These are phyloP conservation scores for Prinia subflava DNA, from an alignment of 2,113 vertebrate genomes.

Conservation along the genomic window DNA sequence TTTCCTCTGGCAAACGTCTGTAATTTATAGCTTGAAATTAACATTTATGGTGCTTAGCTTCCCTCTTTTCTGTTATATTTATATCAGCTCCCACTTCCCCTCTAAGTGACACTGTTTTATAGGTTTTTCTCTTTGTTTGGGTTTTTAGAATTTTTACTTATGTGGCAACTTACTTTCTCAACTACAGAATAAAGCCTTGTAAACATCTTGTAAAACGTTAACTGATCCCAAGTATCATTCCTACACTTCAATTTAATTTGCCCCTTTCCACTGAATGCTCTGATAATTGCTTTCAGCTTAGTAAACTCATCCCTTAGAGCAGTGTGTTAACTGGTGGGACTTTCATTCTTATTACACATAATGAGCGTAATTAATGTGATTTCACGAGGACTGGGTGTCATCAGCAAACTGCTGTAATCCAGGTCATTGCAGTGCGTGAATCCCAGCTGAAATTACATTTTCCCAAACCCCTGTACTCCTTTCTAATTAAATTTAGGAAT, in stretches of 20 bases:
- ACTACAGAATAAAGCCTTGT: background rate
- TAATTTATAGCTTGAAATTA: conserved; percentile 63
- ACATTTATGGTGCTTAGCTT: conserved; percentile 59
- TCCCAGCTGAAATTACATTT: background rate
- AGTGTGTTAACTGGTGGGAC: background rate
- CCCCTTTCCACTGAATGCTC: background rate
- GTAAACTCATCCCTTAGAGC: background rate
- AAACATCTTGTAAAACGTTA: conserved; percentile 1
- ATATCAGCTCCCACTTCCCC: conserved; percentile 41
- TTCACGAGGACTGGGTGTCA: background rate
- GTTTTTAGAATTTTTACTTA: background rate
- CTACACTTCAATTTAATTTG: background rate
- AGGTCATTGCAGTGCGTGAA: background rate
- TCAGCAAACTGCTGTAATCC: background rate
- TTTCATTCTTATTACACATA: background rate
- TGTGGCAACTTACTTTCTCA: background rate
- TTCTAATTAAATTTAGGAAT: background rate
- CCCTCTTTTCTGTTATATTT: conserved; percentile 60
- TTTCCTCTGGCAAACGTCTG: conserved; percentile 36
- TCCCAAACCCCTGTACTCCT: background rate
- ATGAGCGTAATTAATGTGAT: conserved; percentile 4
- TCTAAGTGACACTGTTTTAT: conserved; percentile 53
- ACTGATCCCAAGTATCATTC: background rate
- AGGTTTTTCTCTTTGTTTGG: background rate
- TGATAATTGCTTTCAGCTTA: conserved; percentile 12